Evolutionary conservation across 2,888 invertebrate species (phyloP), one percentile per base, ranked within the genome.

Genomic region (Alviniconcha strummeri): DNA sequence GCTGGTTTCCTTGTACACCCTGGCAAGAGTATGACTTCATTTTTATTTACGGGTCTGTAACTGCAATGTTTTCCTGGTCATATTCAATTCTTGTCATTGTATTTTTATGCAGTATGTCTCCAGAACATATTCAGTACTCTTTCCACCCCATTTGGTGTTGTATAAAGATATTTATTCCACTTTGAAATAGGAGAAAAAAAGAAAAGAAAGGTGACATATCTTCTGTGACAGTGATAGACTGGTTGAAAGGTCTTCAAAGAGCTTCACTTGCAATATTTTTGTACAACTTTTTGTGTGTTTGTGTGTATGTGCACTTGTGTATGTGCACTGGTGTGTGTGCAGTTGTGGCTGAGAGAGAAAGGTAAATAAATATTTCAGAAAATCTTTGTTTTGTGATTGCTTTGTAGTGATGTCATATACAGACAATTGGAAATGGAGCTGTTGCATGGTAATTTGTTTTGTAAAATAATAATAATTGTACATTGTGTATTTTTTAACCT

Each of bases 31-130:
- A 57, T 78, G 57, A 60, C 57, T 78, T 36, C 56, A 36, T 52
- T 78, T 78, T 52, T 78, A 57, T 64, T 57, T 78, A 78, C 78
- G 78, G 78, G 78, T 78, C 64, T n/a, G 57, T 52, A 19, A 57
- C 78, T 78, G 60, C 52, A 77, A 57, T 57, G 76, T 77, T 56
- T 78, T 15, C 52, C 64, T 78, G 64, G 78, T 78, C 78, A 52
- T 78, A 17, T 60, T 60, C 60, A 11, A 60, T 13, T 60, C 9
- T 11, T 4, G 4, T 11, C 60, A 60, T 11, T 60, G 4, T 60
- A 11, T 60, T 60, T 8, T 60, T 13, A 57, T 77, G 19, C 13
- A 17, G 19, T 57, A 19, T 19, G 19, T 56, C 19, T 77, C 76
- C 57, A n/a, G 0, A 36, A 36, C 0, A 36, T 36, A 36, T 36